These are phyloP conservation scores for Trachelus stipa DNA, from an alignment of 2,888 invertebrate species.

Conservation along the genomic window DNA sequence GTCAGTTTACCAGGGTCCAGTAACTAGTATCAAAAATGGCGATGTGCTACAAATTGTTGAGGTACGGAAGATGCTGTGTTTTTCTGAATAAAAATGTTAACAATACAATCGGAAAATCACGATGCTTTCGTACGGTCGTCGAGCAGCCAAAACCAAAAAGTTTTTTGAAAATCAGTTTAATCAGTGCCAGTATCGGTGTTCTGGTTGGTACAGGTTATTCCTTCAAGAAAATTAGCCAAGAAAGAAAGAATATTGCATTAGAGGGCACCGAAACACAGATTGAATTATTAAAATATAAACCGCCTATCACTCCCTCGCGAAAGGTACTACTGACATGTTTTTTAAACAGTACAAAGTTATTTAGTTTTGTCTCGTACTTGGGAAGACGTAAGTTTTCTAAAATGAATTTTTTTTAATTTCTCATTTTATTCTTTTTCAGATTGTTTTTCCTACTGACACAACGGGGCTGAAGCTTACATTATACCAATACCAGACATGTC, in stretches of 20 bases:
- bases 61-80: constrained; percentile 35
- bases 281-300: constrained; percentile 64
- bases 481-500: constrained; percentile 97
- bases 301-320: constrained; percentile 67
- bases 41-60: constrained; percentile 44
- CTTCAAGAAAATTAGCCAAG: constrained; percentile 64
- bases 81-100: constrained; percentile 28
- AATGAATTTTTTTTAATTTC: not conserved
- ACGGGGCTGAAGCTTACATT: constrained; percentile 83
- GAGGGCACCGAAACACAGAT: constrained; percentile 62
- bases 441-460: constrained; percentile 74
- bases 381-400: not conserved
- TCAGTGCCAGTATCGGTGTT: constrained; percentile 72
- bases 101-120: constrained; percentile 17
- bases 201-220: constrained; percentile 69
- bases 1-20: not conserved
- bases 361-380: not conserved
- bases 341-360: not conserved
- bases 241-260: constrained; percentile 65
- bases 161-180: constrained; percentile 69
- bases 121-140: constrained; percentile 18
- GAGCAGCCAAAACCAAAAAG: constrained; percentile 33
- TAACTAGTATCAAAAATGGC: constrained; percentile 40
- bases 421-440: constrained; percentile 66
- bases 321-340: constrained; percentile 54